Conservation (phyloP, 2,888 invertebrate genomes). For the Nycteola revayana region DNA sequence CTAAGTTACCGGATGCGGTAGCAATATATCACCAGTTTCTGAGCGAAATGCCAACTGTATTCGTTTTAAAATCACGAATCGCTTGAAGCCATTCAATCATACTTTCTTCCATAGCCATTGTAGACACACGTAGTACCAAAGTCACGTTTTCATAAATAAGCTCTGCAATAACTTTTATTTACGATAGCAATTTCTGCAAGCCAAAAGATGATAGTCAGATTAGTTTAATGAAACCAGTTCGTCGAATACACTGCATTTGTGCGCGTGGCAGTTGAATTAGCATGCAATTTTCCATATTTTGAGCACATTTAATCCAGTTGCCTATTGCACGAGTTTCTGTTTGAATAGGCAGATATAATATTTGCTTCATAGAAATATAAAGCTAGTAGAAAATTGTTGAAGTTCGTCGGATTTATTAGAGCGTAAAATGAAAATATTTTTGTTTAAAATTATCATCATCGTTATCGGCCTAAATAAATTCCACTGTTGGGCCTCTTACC, state of each 20-base stretch:
- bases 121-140: too few species aligned
- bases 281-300: constrained; percentile 68
- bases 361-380: too few species aligned
- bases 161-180: constrained; percentile 27
- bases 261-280: constrained; percentile 60
- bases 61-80: constrained; percentile 19
- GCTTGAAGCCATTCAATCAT: constrained; percentile 18
- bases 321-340: constrained; percentile 18
- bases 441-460: too few species aligned
- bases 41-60: not conserved
- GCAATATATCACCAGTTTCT: not conserved
- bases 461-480: too few species aligned
- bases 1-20: too few species aligned
- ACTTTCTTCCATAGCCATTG: not conserved
- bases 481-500: too few species aligned
- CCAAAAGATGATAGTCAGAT: constrained; percentile 54
- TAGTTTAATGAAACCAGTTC: constrained; percentile 50
- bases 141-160: constrained; percentile 22
- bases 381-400: too few species aligned
- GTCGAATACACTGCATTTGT: constrained; percentile 35
- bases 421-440: too few species aligned
- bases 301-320: constrained; percentile 49
- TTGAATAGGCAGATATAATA: constrained; percentile 9
- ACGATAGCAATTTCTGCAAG: constrained; percentile 24
- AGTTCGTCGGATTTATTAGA: too few species aligned